Evolutionary conservation across 1,140 invertebrate genomes (phyloP).

Genomic region (Trypoxylus dichotomus): DNA sequence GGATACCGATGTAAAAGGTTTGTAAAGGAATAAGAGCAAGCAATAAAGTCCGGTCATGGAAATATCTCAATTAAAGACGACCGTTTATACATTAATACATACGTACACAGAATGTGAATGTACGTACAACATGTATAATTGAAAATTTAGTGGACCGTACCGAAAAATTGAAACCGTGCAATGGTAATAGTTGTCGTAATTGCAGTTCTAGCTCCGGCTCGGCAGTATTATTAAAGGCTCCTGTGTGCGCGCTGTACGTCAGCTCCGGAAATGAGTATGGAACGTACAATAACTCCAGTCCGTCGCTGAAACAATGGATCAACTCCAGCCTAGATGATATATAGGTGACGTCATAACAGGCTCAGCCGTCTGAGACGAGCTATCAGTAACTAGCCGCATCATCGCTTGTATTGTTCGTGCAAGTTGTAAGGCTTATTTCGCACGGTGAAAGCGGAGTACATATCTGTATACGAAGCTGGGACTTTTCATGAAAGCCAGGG

Average conservation of each 20-base stretch:
- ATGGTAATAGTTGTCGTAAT: slow-evolving; percentile 17
- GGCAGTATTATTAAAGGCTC: slow-evolving; percentile 5
- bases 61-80: slow-evolving; percentile 8
- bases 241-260: neutral
- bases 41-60: neutral
- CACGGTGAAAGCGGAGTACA: neutral
- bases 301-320: slow-evolving; percentile 7
- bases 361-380: slow-evolving; percentile 37
- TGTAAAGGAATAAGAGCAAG: neutral
- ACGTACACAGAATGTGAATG: neutral
- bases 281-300: slow-evolving; percentile 20
- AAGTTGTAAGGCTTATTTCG: neutral
- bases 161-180: slow-evolving; percentile 10
- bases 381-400: slow-evolving; percentile 36
- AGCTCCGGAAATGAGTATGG: slow-evolving; percentile 15
- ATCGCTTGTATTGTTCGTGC: slow-evolving; percentile 35
- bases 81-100: neutral
- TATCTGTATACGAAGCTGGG: neutral
- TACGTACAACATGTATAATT: slow-evolving; percentile 5
- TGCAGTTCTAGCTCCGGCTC: neutral
- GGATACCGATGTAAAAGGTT: neutral
- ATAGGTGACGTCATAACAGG: slow-evolving; percentile 36
- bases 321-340: slow-evolving; percentile 28
- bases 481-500: neutral
- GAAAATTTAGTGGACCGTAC: slow-evolving; percentile 16